Evolutionary conservation across 2,797 vertebrate species (phyloP).

Genomic region (Gymnodraco acuticeps): DNA sequence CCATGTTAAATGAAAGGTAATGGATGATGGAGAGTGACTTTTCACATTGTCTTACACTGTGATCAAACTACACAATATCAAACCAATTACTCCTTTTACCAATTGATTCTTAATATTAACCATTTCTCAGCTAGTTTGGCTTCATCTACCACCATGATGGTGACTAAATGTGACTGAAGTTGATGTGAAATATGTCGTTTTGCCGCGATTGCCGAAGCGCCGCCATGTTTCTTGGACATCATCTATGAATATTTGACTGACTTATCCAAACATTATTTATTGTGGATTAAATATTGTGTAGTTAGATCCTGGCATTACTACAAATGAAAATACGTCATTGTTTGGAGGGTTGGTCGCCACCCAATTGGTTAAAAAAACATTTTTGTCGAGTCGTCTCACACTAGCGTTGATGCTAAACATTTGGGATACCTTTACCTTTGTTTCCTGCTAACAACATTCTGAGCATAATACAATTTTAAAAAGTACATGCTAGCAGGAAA

Average conservation of each 20-base stretch:
- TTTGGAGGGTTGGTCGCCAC: background rate
- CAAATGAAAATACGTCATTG: background rate
- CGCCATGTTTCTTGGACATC: background rate
- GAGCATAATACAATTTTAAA: too few relatives aligned
- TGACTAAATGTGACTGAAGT: background rate
- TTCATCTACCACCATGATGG: too few relatives aligned
- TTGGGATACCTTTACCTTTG: too few relatives aligned
- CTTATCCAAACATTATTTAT: background rate
- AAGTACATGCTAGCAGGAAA: too few relatives aligned
- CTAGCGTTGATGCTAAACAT: too few relatives aligned
- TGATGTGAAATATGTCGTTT: background rate
- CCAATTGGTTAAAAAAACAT: background rate
- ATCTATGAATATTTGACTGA: background rate
- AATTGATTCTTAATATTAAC: too few relatives aligned
- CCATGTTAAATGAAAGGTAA: slow-evolving; percentile 3
- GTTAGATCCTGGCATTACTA: background rate
- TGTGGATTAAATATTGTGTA: background rate
- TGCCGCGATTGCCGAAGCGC: too few relatives aligned
- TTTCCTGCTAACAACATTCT: too few relatives aligned
- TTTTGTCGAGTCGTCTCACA: too few relatives aligned
- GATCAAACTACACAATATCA: background rate
- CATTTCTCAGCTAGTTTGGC: background rate
- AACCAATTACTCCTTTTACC: background rate
- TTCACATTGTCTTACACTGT: background rate
- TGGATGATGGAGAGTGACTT: slow-evolving; percentile 2